Evolutionary conservation across 2,797 vertebrate species (phyloP).

Genomic region (Argya squamiceps): DNA sequence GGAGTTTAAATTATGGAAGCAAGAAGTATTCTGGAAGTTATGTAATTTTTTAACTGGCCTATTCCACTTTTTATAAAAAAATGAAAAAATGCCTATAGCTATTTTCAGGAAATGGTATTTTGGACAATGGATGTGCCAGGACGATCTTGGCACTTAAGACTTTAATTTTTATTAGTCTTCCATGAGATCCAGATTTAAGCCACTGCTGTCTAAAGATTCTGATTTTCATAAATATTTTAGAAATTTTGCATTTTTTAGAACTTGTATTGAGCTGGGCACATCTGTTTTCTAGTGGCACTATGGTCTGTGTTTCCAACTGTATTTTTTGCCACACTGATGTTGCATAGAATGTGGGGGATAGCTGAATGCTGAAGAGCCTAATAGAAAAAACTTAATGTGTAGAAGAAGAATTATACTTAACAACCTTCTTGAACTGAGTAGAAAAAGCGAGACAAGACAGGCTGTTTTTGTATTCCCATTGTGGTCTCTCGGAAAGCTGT

Average conservation of each 20-base stretch:
- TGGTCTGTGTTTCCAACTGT: rapidly evolving
- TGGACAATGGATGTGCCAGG: background rate
- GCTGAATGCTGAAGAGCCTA: background rate
- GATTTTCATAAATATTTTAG: background rate
- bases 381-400: background rate
- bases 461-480: background rate
- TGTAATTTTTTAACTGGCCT: background rate
- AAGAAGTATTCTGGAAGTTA: background rate
- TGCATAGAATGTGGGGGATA: background rate
- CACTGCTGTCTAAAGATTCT: background rate
- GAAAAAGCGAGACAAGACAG: background rate
- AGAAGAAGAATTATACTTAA: background rate
- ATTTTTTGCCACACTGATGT: background rate
- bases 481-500: background rate
- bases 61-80: background rate
- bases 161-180: background rate
- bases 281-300: background rate
- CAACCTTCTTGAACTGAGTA: background rate
- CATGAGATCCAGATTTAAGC: background rate
- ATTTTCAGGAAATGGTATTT: background rate
- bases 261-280: background rate
- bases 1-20: background rate
- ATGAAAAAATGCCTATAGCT: background rate
- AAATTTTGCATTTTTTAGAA: background rate
- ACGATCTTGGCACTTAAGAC: background rate